Evolutionary conservation across 2,888 invertebrate genomes (phyloP), one percentile per base, ranked within the genome.

Genomic region (Tetragonisca angustula): DNA sequence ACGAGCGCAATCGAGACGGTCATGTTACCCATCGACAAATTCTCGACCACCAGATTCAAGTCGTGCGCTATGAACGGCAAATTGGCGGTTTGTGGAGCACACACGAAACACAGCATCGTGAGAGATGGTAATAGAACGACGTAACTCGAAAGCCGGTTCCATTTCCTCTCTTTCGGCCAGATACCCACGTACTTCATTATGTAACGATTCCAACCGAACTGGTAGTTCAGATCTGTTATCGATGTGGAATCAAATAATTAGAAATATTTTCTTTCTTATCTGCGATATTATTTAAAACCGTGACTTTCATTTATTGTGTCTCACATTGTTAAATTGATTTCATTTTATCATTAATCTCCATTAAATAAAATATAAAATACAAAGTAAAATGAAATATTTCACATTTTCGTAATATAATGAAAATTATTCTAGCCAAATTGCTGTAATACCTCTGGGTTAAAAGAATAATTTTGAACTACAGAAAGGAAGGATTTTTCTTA

Each of bases 151-250:
- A 43, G 59, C 49, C 19, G 72, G 11, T 62, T n/a, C 67, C 80
- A 56, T 56, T 27, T 61, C 17, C 72, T 79, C 15, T 86, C 76
- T 13, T 84, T 83, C 1, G 92, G 92, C 92, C 92, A 92, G n/a
- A 88, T 83, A 2, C 92, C 92, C 32, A 91, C 77, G 15, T 88
- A 70, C 1, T 32, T 81, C 87, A 91, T 85, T 15, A 84, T 88
- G 11, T 87, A 87, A 54, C 88, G 85, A 24, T 91, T 91, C 88
- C 91, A 91, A 3, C 91, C 89, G n/a, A 83, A 84, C 15, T 85
- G 86, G 32, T 90, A 86, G 1, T 84, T 69, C 3, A 89, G 85
- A 69, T 84, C n/a, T 43, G 2, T 43, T 9, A 43, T 32, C 32
- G 2, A 43, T 43, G 9, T 11, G 32, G 5, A 59, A 11, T 43